Percentiles rank a stretch among this genome's conserved stretches.
phyloP scores from a whole-genome alignment of 2,888 invertebrate genomes.

The Callosobruchus maculatus region DNA sequence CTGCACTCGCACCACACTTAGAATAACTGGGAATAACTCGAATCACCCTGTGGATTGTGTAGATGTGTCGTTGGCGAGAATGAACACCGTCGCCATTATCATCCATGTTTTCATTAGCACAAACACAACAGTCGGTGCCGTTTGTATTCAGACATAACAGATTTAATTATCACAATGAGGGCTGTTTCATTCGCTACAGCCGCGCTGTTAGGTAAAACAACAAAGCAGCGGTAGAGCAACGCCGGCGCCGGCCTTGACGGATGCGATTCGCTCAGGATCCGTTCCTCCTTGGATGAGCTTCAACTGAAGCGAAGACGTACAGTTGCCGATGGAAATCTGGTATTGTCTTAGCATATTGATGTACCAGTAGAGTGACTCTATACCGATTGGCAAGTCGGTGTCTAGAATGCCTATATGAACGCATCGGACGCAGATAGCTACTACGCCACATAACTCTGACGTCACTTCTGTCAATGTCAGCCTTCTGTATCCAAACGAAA shows the following conservation, averaged over 20 bases:
- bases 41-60: neutral
- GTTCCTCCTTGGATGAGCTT: neutral
- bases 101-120: neutral
- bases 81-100: conserved; percentile 3
- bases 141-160: conserved; percentile 8
- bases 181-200: conserved; percentile 7
- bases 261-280: neutral
- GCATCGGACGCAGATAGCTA: too few relatives aligned
- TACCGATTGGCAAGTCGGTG: too few relatives aligned
- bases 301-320: neutral
- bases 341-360: too few relatives aligned
- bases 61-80: neutral
- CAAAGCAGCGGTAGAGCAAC: neutral
- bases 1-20: neutral
- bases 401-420: too few relatives aligned
- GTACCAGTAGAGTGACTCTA: too few relatives aligned
- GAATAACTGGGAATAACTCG: neutral
- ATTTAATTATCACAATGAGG: conserved; percentile 10
- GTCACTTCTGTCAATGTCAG: too few relatives aligned
- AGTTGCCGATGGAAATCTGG: neutral
- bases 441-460: too few relatives aligned
- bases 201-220: neutral
- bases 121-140: neutral
- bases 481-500: too few relatives aligned
- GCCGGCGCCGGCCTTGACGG: neutral